Percentiles rank a stretch among this genome's conserved stretches.
phyloP scores from a whole-genome alignment of 2,113 vertebrate species.

The Mola mola region DNA sequence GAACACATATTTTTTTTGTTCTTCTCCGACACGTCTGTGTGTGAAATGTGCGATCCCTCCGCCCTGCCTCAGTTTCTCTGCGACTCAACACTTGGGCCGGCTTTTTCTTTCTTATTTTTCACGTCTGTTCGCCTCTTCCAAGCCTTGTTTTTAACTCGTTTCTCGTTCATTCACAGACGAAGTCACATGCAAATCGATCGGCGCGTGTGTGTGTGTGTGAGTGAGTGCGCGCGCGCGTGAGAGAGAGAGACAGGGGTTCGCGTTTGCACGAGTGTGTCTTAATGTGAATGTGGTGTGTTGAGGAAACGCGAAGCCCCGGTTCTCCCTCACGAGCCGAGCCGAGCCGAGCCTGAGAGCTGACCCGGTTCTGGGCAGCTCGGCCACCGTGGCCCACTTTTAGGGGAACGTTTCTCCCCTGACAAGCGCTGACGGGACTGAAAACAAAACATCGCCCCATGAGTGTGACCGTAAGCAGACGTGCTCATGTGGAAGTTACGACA shows the following conservation, averaged over 20 bases:
- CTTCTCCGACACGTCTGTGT: slow-evolving; percentile 67
- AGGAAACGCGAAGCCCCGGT: slow-evolving; percentile 76
- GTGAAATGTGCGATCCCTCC: slow-evolving; percentile 75
- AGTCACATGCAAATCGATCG: slow-evolving; percentile 86
- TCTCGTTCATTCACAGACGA: slow-evolving; percentile 79
- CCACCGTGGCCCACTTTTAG: slow-evolving; percentile 56
- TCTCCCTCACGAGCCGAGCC: slow-evolving; percentile 80
- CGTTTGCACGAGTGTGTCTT: slow-evolving; percentile 59
- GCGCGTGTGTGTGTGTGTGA: slow-evolving; percentile 56
- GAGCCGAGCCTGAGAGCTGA: slow-evolving; percentile 65
- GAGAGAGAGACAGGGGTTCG: slow-evolving; percentile 31
- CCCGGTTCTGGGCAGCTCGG: slow-evolving; percentile 52
- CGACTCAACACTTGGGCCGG: slow-evolving; percentile 71
- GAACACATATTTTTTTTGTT: slow-evolving; percentile 67
- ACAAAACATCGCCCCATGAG: slow-evolving; percentile 47
- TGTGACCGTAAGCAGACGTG: slow-evolving; percentile 49
- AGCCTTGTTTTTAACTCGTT: slow-evolving; percentile 78
- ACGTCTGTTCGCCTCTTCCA: slow-evolving; percentile 69
- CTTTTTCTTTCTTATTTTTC: slow-evolving; percentile 70
- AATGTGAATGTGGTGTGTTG: slow-evolving; percentile 72
- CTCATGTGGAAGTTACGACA: slow-evolving; percentile 35
- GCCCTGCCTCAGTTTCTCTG: slow-evolving; percentile 76
- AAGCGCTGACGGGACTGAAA: slow-evolving; percentile 54
- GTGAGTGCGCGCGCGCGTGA: slow-evolving; percentile 49
- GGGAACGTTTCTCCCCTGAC: slow-evolving; percentile 24